Conservation (phyloP, 1,140 invertebrate species). For the Drosophila virilis region DNA sequence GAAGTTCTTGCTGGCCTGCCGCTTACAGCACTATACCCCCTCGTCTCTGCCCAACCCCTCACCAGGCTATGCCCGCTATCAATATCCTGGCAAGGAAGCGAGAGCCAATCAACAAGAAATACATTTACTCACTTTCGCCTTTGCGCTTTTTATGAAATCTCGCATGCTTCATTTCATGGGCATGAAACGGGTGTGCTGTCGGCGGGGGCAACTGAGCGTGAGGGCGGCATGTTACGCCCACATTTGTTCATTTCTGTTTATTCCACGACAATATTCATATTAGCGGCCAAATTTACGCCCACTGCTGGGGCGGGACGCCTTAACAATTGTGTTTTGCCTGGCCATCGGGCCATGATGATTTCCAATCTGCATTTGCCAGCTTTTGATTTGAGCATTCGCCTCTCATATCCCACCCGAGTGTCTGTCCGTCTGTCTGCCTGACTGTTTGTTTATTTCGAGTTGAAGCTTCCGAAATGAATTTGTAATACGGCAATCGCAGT, state of each 20-base stretch:
- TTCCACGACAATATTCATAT: conserved; percentile 79
- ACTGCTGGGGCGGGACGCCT: conserved; percentile 27
- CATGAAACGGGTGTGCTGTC: conserved; percentile 17
- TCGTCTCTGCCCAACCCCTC: neutral
- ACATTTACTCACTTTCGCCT: conserved; percentile 68
- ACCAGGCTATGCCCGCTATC: conserved; percentile 51
- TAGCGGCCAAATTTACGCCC: conserved; percentile 73
- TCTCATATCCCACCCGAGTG: neutral
- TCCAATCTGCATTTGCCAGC: conserved; percentile 48
- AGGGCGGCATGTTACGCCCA: conserved; percentile 15
- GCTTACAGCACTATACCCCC: conserved; percentile 7
- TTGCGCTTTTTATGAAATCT: conserved; percentile 73
- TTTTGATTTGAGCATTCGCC: conserved; percentile 24
- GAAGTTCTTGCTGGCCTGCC: conserved; percentile 52
- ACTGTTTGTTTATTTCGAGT: conserved; percentile 54
- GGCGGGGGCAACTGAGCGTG: neutral
- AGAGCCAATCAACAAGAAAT: conserved; percentile 80
- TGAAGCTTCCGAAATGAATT: conserved; percentile 69
- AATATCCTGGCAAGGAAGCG: conserved; percentile 62
- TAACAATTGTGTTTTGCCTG: conserved; percentile 27
- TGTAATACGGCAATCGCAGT: conserved; percentile 70
- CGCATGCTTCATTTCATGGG: conserved; percentile 70
- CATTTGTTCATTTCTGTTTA: conserved; percentile 77
- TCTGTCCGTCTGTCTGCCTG: conserved; percentile 11
- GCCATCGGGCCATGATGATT: conserved; percentile 73